phyloP scores from a whole-genome alignment of 2,888 invertebrate species.

The Atherix ibis region DNA sequence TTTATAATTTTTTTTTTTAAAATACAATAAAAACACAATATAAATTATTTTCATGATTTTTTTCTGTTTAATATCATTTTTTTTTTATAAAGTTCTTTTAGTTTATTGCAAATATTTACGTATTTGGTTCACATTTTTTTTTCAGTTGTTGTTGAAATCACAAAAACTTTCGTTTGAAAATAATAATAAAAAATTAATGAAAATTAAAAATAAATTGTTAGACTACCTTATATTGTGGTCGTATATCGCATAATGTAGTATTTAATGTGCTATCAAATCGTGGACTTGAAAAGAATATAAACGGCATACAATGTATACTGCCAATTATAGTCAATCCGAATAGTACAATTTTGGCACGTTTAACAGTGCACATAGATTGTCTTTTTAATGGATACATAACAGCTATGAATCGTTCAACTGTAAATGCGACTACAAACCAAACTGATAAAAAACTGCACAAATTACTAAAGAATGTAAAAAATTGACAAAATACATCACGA shows the following conservation, averaged over 20 bases:
- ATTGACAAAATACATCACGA: conserved; percentile 47
- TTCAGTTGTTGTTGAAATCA: too few species aligned
- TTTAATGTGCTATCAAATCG: conserved; percentile 22
- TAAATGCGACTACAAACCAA: conserved; percentile 76
- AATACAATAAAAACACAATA: too few species aligned
- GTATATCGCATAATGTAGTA: conserved; percentile 25
- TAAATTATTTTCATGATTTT: too few species aligned
- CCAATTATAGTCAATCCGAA: conserved; percentile 36
- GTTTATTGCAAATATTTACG: too few species aligned
- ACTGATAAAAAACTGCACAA: conserved; percentile 62
- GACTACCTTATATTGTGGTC: conserved; percentile 27
- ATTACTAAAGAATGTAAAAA: conserved; percentile 54
- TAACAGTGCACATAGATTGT: conserved; percentile 54
- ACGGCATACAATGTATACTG: conserved; percentile 43
- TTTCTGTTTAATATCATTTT: too few species aligned
- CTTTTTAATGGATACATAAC: conserved; percentile 60
- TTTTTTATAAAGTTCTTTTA: too few species aligned
- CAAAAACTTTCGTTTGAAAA: too few species aligned
- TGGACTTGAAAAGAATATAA: conserved; percentile 35
- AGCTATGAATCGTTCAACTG: conserved; percentile 69
- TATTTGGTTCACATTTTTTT: too few species aligned
- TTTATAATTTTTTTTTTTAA: too few species aligned
- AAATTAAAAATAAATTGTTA: too few species aligned
- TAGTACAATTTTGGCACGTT: conserved; percentile 50
- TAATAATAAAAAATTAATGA: too few species aligned